A percentile compares a stretch with the other conserved stretches of the same genome.
Conservation (phyloP, 1,140 invertebrate species). For the Cephus cinctus region DNA sequence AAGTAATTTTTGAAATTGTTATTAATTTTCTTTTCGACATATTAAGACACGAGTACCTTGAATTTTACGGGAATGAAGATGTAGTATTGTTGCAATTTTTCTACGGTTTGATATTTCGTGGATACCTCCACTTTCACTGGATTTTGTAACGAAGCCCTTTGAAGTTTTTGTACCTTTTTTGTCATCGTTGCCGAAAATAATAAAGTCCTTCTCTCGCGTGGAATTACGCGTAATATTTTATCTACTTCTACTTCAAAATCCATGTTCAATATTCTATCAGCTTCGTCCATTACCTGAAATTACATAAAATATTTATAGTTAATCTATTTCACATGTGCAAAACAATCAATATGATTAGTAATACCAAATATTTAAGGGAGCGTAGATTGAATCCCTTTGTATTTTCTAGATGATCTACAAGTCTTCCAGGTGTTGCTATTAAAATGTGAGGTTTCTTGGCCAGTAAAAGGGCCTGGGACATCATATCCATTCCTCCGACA, state of each 20-base stretch:
- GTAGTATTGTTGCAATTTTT: slow-evolving; percentile 94
- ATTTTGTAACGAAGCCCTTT: slow-evolving; percentile 88
- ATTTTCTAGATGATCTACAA: slow-evolving; percentile 90
- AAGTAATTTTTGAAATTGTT: slow-evolving; percentile 7
- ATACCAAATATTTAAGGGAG: slow-evolving; percentile 82
- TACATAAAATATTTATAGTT: slow-evolving; percentile 8
- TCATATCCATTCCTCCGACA: slow-evolving; percentile 98
- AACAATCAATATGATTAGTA: slow-evolving; percentile 7
- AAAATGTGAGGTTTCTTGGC: slow-evolving; percentile 96
- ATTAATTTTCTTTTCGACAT: slow-evolving; percentile 5
- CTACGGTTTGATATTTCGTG: slow-evolving; percentile 97
- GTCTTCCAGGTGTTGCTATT: slow-evolving; percentile 87
- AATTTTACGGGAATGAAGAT: slow-evolving; percentile 95
- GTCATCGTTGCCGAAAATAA: slow-evolving; percentile 98
- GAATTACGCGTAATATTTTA: slow-evolving; percentile 92
- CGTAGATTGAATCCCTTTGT: slow-evolving; percentile 92
- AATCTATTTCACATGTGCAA: slow-evolving; percentile 1
- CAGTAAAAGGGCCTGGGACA: slow-evolving; percentile 84
- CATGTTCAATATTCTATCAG: slow-evolving; percentile 93
- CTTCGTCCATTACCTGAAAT: slow-evolving; percentile 87
- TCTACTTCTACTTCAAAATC: slow-evolving; percentile 96
- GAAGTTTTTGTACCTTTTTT: slow-evolving; percentile 95
- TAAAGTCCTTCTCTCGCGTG: slow-evolving; percentile 82
- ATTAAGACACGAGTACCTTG: slow-evolving; percentile 64
- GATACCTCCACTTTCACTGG: slow-evolving; percentile 96